Evolutionary conservation across 2,888 invertebrate species (phyloP).

Genomic region (Xanthorhoe spadicearia): DNA sequence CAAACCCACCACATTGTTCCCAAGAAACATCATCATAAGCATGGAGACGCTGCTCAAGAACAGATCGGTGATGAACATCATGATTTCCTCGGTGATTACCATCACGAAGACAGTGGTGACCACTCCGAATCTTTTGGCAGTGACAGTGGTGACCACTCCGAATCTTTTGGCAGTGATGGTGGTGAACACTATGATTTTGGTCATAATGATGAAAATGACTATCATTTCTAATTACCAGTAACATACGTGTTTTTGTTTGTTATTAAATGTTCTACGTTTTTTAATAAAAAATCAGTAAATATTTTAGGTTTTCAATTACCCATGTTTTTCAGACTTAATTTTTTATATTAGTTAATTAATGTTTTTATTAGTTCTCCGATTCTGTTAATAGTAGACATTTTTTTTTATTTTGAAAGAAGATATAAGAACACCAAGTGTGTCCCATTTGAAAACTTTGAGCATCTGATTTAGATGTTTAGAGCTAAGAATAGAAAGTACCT

Average conservation of each 20-base stretch:
- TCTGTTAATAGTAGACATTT: too few relatives aligned
- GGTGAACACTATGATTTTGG: not conserved
- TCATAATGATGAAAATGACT: slow-evolving; percentile 60
- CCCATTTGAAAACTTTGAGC: too few relatives aligned
- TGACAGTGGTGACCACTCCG: not conserved
- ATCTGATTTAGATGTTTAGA: too few relatives aligned
- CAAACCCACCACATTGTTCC: slow-evolving; percentile 46
- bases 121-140: not conserved
- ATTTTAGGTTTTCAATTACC: not conserved
- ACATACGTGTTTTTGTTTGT: not conserved
- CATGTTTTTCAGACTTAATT: not conserved
- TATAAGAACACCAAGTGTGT: too few relatives aligned
- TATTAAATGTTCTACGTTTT: not conserved
- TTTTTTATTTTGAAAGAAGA: too few relatives aligned
- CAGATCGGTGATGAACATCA: slow-evolving; percentile 32
- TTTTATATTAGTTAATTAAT: too few relatives aligned
- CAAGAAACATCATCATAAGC: slow-evolving; percentile 46
- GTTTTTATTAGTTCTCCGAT: too few relatives aligned
- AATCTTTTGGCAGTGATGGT: not conserved
- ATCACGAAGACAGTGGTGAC: not conserved
- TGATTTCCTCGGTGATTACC: not conserved
- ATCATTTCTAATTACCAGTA: slow-evolving; percentile 16
- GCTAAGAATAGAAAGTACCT: too few relatives aligned
- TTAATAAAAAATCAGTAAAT: not conserved
- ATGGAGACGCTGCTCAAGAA: slow-evolving; percentile 14